Percentiles rank a stretch among this genome's conserved stretches.
Evolutionary conservation across 2,888 invertebrate genomes (phyloP).

Genomic region (Diploptera punctata): DNA sequence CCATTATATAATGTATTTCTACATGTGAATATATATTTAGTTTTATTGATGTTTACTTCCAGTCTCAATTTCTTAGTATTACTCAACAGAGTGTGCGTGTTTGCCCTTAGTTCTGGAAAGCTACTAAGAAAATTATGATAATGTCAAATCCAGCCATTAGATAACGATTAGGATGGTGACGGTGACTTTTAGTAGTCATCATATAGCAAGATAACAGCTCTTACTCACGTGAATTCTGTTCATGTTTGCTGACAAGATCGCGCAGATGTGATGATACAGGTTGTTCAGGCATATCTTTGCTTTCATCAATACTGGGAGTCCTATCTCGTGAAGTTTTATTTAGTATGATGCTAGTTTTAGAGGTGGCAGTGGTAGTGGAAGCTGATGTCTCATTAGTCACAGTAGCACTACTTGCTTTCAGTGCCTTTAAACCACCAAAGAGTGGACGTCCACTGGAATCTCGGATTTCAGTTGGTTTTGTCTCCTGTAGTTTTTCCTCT

Average conservation of each 20-base stretch:
- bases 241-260: conserved; percentile 49
- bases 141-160: too few relatives aligned
- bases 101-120: too few relatives aligned
- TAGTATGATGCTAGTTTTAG: conserved; percentile 23
- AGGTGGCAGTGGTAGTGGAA: conserved; percentile 34
- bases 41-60: too few relatives aligned
- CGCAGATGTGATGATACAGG: conserved; percentile 47
- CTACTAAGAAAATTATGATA: too few relatives aligned
- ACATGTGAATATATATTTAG: too few relatives aligned
- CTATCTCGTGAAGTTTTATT: conserved; percentile 9
- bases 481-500: not conserved
- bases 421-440: conserved; percentile 54
- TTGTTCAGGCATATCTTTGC: conserved; percentile 47
- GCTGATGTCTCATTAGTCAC: not conserved
- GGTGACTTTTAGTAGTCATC: too few relatives aligned
- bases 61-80: too few relatives aligned
- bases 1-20: too few relatives aligned
- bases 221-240: conserved; percentile 40
- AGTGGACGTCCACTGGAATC: conserved; percentile 54
- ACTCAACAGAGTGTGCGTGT: too few relatives aligned
- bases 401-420: conserved; percentile 45
- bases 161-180: too few relatives aligned
- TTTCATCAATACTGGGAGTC: conserved; percentile 4
- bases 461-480: conserved; percentile 37
- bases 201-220: too few relatives aligned